Evolutionary conservation across 1,140 invertebrate species (phyloP).

Genomic region (Trichogramma pretiosum): DNA sequence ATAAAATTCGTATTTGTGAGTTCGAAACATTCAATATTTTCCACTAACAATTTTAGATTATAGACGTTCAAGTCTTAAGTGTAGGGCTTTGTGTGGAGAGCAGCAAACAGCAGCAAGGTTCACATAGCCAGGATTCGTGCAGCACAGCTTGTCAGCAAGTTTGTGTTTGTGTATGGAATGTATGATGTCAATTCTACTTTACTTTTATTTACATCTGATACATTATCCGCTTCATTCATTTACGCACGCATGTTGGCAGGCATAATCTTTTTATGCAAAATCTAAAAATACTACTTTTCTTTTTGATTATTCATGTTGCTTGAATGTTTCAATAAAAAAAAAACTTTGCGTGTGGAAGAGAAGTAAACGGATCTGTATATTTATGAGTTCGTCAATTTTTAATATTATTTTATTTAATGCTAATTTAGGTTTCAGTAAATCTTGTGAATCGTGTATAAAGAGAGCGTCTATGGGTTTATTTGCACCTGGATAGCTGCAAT

Average conservation of each 20-base stretch:
- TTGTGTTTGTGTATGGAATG: slow-evolving; percentile 42
- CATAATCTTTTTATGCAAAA: too few relatives aligned
- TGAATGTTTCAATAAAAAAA: too few relatives aligned
- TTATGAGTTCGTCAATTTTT: too few relatives aligned
- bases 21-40: slow-evolving; percentile 16
- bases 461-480: slow-evolving; percentile 40
- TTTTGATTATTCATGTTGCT: too few relatives aligned
- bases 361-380: too few relatives aligned
- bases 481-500: slow-evolving; percentile 48
- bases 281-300: too few relatives aligned
- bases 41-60: neutral
- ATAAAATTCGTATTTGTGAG: slow-evolving; percentile 14
- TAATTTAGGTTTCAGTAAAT: slow-evolving; percentile 38
- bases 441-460: slow-evolving; percentile 43
- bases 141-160: slow-evolving; percentile 49
- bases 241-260: neutral
- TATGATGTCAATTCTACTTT: slow-evolving; percentile 36
- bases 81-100: slow-evolving; percentile 43
- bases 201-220: slow-evolving; percentile 39
- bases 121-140: slow-evolving; percentile 44
- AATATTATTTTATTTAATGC: too few relatives aligned
- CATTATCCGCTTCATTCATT: slow-evolving; percentile 28
- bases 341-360: too few relatives aligned
- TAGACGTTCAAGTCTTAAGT: slow-evolving; percentile 22
- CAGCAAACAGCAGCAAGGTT: slow-evolving; percentile 48